phyloP scores from a whole-genome alignment of 2,113 vertebrate species.

The Capreolus pygargus region DNA sequence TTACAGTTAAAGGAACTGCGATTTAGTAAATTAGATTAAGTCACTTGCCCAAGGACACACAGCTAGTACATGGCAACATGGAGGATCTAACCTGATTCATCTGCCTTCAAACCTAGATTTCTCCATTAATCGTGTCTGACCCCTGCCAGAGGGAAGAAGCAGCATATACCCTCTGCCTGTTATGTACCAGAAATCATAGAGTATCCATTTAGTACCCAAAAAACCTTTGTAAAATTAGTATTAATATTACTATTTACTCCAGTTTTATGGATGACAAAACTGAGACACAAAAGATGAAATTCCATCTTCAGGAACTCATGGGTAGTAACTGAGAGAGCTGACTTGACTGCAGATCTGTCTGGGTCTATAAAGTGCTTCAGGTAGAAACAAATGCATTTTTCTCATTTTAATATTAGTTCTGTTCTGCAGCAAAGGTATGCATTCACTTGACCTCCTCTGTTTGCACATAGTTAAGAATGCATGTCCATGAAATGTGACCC shows the following conservation, averaged over 20 bases:
- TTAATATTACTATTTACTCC: background rate
- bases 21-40: conserved; percentile 29
- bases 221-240: background rate
- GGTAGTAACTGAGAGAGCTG: background rate
- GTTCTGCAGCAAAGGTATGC: background rate
- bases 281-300: background rate
- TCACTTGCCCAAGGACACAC: background rate
- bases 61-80: background rate
- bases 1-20: conserved; percentile 17
- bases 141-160: background rate
- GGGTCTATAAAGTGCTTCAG: background rate
- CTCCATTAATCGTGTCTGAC: background rate
- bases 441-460: background rate
- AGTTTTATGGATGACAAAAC: background rate
- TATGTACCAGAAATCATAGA: background rate
- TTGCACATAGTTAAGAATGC: background rate
- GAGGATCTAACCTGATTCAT: background rate
- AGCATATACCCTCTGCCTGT: background rate
- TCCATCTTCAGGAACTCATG: background rate
- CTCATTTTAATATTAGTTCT: background rate
- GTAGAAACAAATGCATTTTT: background rate
- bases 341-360: background rate
- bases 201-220: background rate
- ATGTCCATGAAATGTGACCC: background rate
- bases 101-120: background rate